Conservation (phyloP, 1,140 invertebrate species). For the Lasioglossum baleicum region DNA sequence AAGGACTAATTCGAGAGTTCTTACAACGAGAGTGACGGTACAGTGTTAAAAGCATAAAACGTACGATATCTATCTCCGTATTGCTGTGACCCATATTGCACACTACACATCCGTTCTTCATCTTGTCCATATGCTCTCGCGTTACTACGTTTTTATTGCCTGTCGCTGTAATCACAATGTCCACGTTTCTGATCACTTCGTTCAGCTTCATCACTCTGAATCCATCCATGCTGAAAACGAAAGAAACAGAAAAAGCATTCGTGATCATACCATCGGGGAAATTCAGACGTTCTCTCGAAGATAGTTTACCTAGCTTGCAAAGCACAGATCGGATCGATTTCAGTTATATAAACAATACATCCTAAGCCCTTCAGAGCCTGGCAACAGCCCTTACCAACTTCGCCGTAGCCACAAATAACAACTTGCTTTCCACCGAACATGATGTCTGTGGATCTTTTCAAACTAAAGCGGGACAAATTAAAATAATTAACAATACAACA, state of each 20-base stretch:
- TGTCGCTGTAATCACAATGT: slow-evolving; percentile 97
- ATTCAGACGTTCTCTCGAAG: neutral
- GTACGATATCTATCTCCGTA: slow-evolving; percentile 97
- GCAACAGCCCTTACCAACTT: slow-evolving; percentile 98
- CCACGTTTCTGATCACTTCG: slow-evolving; percentile 95
- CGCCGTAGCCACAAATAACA: slow-evolving; percentile 97
- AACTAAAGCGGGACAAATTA: slow-evolving; percentile 80
- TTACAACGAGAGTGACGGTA: slow-evolving; percentile 14
- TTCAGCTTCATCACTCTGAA: slow-evolving; percentile 97
- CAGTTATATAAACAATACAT: slow-evolving; percentile 96
- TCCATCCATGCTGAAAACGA: slow-evolving; percentile 93
- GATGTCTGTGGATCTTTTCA: slow-evolving; percentile 97
- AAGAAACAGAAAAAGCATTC: neutral
- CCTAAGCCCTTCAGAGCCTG: slow-evolving; percentile 97
- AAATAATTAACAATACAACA: neutral
- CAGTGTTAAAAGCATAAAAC: slow-evolving; percentile 68
- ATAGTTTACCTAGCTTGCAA: slow-evolving; percentile 93
- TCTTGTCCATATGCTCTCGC: slow-evolving; percentile 96
- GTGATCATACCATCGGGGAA: neutral
- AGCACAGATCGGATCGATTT: slow-evolving; percentile 99
- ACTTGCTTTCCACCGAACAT: slow-evolving; percentile 99
- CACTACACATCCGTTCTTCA: slow-evolving; percentile 97
- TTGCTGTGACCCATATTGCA: slow-evolving; percentile 99
- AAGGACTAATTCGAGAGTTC: slow-evolving; percentile 32
- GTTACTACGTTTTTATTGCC: slow-evolving; percentile 98